Conservation (phyloP, 2,888 invertebrate genomes). For the Lissocephala sabroskyi region DNA sequence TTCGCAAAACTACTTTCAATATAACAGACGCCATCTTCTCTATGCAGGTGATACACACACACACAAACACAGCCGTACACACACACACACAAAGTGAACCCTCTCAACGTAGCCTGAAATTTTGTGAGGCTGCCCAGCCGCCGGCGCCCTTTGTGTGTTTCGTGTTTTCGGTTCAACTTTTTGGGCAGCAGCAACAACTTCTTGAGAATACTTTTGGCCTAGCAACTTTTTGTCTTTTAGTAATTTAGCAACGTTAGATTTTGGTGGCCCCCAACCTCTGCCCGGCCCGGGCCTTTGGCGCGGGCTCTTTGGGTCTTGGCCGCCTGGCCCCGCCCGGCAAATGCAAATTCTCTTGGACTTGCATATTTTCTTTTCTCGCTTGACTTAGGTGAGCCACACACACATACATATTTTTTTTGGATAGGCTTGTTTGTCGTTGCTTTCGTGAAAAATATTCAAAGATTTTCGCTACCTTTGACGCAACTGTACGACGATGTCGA, state of each 20-base stretch:
- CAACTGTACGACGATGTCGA: too few relatives aligned
- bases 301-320: conserved; percentile 50
- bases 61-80: too few relatives aligned
- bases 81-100: too few relatives aligned
- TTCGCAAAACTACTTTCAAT: conserved; percentile 67
- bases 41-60: too few relatives aligned
- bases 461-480: too few relatives aligned
- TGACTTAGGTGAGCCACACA: too few relatives aligned
- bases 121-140: neutral
- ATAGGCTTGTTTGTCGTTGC: too few relatives aligned
- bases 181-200: conserved; percentile 37
- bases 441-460: too few relatives aligned
- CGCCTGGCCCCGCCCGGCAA: conserved; percentile 62
- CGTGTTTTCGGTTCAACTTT: neutral
- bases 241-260: conserved; percentile 45
- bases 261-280: too few relatives aligned
- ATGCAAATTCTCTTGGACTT: conserved; percentile 61
- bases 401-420: too few relatives aligned
- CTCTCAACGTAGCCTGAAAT: too few relatives aligned
- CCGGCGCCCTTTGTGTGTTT: neutral
- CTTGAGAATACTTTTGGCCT: conserved; percentile 42
- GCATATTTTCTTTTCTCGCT: conserved; percentile 46
- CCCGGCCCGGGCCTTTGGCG: neutral
- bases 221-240: conserved; percentile 44
- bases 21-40: too few relatives aligned